Percentiles rank a stretch among this genome's conserved stretches.
phyloP scores from a whole-genome alignment of 2,888 invertebrate species.

The Drosophila nigricruria region DNA sequence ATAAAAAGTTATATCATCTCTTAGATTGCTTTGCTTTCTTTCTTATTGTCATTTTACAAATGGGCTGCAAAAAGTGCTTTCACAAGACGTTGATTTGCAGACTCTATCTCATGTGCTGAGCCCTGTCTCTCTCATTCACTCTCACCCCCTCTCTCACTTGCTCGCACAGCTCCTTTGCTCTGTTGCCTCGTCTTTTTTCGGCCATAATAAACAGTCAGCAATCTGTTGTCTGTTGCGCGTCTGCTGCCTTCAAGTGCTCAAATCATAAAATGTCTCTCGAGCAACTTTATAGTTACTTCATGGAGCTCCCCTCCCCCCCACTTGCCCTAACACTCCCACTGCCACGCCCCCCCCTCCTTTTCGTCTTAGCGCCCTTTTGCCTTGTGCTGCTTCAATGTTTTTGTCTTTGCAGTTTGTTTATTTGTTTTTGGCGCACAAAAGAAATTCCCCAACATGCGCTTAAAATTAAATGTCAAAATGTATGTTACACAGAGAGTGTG shows the following conservation, averaged over 20 bases:
- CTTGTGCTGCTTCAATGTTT: constrained; percentile 48
- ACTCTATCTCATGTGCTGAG: constrained; percentile 14
- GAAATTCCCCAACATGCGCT: constrained; percentile 83
- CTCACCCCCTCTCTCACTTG: neutral
- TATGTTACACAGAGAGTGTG: neutral
- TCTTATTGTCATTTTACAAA: constrained; percentile 74
- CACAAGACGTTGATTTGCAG: constrained; percentile 64
- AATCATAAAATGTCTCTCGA: constrained; percentile 79
- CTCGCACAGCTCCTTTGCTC: neutral
- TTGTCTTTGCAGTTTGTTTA: constrained; percentile 72
- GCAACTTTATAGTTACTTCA: constrained; percentile 79
- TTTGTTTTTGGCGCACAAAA: constrained; percentile 77
- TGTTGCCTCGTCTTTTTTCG: constrained; percentile 53
- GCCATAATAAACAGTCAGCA: constrained; percentile 78
- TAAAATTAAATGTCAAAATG: constrained; percentile 83
- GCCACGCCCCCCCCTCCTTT: neutral
- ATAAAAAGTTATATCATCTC: constrained; percentile 31
- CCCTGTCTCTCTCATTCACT: neutral
- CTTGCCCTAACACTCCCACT: neutral
- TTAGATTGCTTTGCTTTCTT: constrained; percentile 40
- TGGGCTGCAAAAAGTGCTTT: constrained; percentile 66
- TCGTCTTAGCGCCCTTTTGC: neutral
- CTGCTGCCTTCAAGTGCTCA: constrained; percentile 80
- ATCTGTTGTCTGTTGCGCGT: constrained; percentile 79
- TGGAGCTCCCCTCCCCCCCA: neutral